A percentile compares a stretch with the other conserved stretches of the same genome.
phyloP scores from a whole-genome alignment of 2,888 invertebrate genomes.

The Agapetus fuscipes region DNA sequence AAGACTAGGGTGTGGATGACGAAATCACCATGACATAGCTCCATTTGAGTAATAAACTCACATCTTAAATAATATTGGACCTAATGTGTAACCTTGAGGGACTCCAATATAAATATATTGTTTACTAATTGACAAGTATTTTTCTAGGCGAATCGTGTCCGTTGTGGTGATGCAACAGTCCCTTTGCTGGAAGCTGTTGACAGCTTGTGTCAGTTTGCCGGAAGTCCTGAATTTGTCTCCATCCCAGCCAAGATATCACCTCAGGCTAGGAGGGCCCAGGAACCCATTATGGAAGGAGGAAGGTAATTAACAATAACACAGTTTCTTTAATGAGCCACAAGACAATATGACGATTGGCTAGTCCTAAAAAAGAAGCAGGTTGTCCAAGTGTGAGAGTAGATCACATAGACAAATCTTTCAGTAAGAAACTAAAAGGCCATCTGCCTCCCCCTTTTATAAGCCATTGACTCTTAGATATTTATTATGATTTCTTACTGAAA shows the following conservation, averaged over 20 bases:
- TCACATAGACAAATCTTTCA: background rate
- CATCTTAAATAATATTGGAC: no score
- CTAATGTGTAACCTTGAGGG: background rate
- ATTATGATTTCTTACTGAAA: no score
- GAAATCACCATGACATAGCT: no score
- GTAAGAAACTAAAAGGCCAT: no score
- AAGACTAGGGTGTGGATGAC: no score
- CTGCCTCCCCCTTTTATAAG: no score
- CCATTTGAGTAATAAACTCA: no score
- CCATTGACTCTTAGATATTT: no score
- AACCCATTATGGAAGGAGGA: constrained; percentile 80
- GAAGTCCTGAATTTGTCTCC: constrained; percentile 87
- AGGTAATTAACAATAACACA: constrained; percentile 32
- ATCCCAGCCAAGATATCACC: constrained; percentile 85
- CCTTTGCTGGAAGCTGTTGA: constrained; percentile 88
- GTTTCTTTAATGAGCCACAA: background rate
- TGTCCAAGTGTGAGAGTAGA: background rate
- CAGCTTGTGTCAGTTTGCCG: constrained; percentile 85
- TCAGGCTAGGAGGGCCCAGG: constrained; percentile 74
- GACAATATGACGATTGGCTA: no score
- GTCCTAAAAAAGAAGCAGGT: background rate
- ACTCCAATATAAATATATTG: no score
- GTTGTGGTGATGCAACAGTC: constrained; percentile 67
- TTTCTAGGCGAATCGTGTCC: constrained; percentile 51
- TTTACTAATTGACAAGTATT: no score